Evolutionary conservation across 2,888 invertebrate species (phyloP), one percentile per base, ranked within the genome.

Genomic region (Dynastes tityus): DNA sequence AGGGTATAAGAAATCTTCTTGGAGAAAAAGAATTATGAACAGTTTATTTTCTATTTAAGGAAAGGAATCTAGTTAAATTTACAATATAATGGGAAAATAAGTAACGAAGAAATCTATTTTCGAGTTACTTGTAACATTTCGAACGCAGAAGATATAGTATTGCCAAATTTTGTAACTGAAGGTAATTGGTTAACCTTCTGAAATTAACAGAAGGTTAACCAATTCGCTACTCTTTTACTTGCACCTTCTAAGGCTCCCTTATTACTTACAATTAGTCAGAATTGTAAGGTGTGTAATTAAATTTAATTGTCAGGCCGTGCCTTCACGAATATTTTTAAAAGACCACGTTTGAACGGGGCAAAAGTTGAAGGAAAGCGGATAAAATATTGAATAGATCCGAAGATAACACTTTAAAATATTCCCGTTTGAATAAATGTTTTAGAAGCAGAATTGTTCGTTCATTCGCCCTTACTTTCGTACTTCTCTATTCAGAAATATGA

Each of bases 371-470:
- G 3, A 67, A 67, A 45, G 22, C 65, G 65, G 45, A 9, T 67
- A 40, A 49, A 67, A 67, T 67, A 67, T 67, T 67, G 65, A 67
- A 67, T 67, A 22, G 37, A 45, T 45, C 45, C 65, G 40, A 45
- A 67, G 22, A 45, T 40, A 45, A 40, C 22, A 11, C 65, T 16
- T 40, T 67, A 9, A 67, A 67, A 45, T 67, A 49, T 67, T 45
- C 45, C 16, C 16, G 16, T 67, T 67, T 67, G 45, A 67, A 45
- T 67, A 67, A 45, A 67, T 67, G 65, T 65, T 65, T 67, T 45
- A 45, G 65, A 16, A 40, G n/a, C 65, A 22, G 65, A 67, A 67
- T 67, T 67, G 65, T 67, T 22, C 65, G 40, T 67, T 67, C 45
- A 40, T 67, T 67, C 45, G 16, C 65, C 27, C 16, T 67, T 22